Base-by-base conservation (phyloP, 2,797 vertebrate genomes). In the Myotis findleyi region DNA sequence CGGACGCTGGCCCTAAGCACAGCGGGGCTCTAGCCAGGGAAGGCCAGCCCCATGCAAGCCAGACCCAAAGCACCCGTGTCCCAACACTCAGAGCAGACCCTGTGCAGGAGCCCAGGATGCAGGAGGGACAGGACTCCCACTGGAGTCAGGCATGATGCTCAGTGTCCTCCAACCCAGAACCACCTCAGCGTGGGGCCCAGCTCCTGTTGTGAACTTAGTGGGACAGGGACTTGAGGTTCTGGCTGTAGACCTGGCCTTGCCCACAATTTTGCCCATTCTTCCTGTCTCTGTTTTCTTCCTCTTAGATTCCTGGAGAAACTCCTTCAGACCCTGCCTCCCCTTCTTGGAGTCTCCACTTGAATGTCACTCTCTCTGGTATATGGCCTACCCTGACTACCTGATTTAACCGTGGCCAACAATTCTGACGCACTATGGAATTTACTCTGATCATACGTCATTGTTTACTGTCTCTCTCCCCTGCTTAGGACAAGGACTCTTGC, bases 241-340 rank as follows among this genome's bases (percentile, higher is more conserved):
- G 17, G 47, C 44, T 81, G 18, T 75, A 66, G 59, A 30, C 53
- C 89, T 38, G 72, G 49, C 38, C 44, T n/a, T 2, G 6, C 2
- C 33, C 17, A 44, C 10, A 2, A 18, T 75, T 80, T 25, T 85
- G 87, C 44, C 41, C 27, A 27, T 53, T 75, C 57, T 83, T 64
- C 13, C 23, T 72, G 51, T 80, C 72, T 85, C 55, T 82, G 6
- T 41, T 93, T 75, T 62, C 79, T 84, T 83, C 71, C 27, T 93
- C 25, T 80, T 87, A 30, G 51, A 68, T 93, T 94, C 47, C 83
- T 72, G n/a, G 69, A 83, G 57, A 89, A 69, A 75, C 14, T 57
- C 55, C 55, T 68, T 27, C 71, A 49, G 27, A n/a, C 0, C 66
- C 82, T 23, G 17, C 9, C 62, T 83, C 51, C 25, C 75, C 59